These are phyloP conservation scores for Corella eumyota DNA, from an alignment of 23 tunicate species.

Conservation along the genomic window DNA sequence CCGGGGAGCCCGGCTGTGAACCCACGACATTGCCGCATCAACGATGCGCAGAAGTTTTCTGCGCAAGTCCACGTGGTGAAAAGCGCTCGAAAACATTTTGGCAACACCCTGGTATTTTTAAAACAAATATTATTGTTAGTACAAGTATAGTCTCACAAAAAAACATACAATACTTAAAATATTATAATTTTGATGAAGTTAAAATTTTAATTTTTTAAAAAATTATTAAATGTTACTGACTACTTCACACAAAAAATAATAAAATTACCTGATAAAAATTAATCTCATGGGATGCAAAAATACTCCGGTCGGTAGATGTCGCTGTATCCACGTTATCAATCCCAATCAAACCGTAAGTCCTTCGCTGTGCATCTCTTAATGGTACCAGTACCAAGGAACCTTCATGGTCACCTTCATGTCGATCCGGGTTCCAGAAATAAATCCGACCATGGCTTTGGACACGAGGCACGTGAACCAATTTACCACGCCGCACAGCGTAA, in stretches of 20 bases:
- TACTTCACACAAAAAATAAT: neutral
- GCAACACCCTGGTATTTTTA: constrained; percentile 46
- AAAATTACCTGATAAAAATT: constrained; percentile 66
- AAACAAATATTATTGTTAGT: too few relatives aligned
- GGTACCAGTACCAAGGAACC: constrained; percentile 85
- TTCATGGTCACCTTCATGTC: constrained; percentile 50
- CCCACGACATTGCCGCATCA: constrained; percentile 85
- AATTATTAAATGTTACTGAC: neutral
- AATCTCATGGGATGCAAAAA: constrained; percentile 79
- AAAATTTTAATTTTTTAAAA: neutral
- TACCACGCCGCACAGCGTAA: constrained; percentile 69
- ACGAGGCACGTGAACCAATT: constrained; percentile 77
- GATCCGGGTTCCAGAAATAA: constrained; percentile 69
- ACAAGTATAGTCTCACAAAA: too few relatives aligned
- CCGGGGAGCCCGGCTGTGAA: constrained; percentile 70
- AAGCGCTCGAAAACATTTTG: constrained; percentile 54
- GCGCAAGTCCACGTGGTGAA: constrained; percentile 79
- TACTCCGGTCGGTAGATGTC: constrained; percentile 55
- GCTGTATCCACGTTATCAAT: constrained; percentile 61
- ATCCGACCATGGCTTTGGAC: constrained; percentile 75
- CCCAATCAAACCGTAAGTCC: constrained; percentile 72
- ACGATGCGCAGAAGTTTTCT: constrained; percentile 75
- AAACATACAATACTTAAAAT: neutral
- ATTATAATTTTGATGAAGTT: neutral
- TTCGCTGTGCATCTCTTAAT: constrained; percentile 47